A percentile compares a stretch with the other conserved stretches of the same genome.
These are phyloP conservation scores for Suncus etruscus DNA, from an alignment of 2,113 vertebrate species.

Conservation along the genomic window DNA sequence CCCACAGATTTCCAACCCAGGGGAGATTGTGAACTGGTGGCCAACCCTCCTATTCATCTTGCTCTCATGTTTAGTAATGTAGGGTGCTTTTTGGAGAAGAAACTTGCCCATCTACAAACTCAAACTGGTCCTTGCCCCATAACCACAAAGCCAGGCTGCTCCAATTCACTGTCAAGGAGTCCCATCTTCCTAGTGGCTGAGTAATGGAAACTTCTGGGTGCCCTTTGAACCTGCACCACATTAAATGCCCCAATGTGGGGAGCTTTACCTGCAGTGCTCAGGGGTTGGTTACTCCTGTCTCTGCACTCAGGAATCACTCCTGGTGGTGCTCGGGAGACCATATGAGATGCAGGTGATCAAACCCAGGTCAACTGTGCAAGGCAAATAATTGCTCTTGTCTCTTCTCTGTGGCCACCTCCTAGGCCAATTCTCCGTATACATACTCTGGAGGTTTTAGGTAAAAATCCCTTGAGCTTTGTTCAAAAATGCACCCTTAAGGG, in stretches of 20 bases:
- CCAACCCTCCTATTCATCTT: background rate
- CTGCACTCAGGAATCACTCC: no score
- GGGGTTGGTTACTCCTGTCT: no score
- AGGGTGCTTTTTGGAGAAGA: background rate
- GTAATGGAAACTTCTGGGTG: background rate
- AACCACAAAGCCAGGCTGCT: background rate
- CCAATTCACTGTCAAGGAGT: background rate
- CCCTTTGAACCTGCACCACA: no score
- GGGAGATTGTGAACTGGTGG: background rate
- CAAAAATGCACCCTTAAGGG: background rate
- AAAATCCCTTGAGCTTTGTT: background rate
- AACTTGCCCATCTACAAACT: background rate
- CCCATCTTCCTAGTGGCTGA: slow-evolving; percentile 37
- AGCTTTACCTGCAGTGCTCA: no score
- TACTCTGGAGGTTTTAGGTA: background rate
- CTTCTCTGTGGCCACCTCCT: background rate
- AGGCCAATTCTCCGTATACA: background rate
- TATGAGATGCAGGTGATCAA: no score
- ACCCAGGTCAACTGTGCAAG: no score
- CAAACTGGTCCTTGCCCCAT: background rate
- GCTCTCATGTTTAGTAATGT: background rate
- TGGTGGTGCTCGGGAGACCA: no score
- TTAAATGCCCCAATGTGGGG: no score
- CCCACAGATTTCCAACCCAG: background rate
- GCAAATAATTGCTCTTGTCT: background rate